Evolutionary conservation across 2,888 invertebrate species (phyloP), one percentile per base, ranked within the genome.

Genomic region (Blera fallax): DNA sequence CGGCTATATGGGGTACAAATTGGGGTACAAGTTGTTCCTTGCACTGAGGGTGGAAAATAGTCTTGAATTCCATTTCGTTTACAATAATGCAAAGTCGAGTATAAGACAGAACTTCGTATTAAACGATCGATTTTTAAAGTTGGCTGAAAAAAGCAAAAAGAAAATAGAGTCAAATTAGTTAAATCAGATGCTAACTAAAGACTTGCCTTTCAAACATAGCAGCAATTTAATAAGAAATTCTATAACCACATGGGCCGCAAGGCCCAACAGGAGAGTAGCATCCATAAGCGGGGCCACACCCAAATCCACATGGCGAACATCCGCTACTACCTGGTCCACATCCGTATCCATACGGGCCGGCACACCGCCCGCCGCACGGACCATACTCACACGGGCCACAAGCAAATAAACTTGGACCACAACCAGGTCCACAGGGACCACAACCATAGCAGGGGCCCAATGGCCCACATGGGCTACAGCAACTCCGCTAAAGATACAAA

Each of bases 401-500:
- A 1, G 88, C 88, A 18, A 87, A 89, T 14, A 89, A 89, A 60
- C 89, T 88, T 2, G 2, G 10, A 58, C 90, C 18, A 6, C 16
- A 16, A 0, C 45, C 89, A n/a, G 90, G 88, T 2, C 88, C 88
- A 43, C 88, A 88, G 3, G 88, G 87, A 32, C 88, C 88, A 73
- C 89, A 89, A 3, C 37, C 37, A 11, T 37, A 37, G 3, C 10
- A 37, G 18, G 87, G 58, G 21, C 50, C 24, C 3, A 24, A 50
- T 50, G 52, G 24, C 11, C 27, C 27, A 40, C 40, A 40, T 16
- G 54, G 54, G 10, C 29, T 32, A 5, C 56, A 56, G 11, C 18
- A 11, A 4, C 21, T 34, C n/a, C 58, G 34, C 58, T 58, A 21
- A 58, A 21, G 32, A 21, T 37, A 11, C 29, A 29, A 32, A 54